These are phyloP conservation scores for Salvelinus alpinus DNA, from an alignment of 2,113 vertebrate genomes.

Conservation along the genomic window DNA sequence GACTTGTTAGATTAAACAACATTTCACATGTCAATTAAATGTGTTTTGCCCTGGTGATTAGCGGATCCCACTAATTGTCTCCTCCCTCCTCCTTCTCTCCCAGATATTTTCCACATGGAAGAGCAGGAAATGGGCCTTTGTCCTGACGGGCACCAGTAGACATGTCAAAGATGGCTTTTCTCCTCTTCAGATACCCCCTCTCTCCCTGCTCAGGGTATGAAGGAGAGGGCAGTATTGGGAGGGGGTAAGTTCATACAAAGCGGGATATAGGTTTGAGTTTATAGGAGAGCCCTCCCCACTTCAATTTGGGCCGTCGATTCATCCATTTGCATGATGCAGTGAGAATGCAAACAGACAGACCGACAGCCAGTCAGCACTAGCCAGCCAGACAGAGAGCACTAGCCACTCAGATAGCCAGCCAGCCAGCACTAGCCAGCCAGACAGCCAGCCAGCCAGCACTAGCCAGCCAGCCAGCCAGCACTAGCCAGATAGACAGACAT, in stretches of 20 bases:
- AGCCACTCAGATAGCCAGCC: too few relatives aligned
- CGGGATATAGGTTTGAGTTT: not conserved
- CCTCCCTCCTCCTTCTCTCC: slow-evolving; percentile 34
- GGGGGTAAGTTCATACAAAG: slow-evolving; percentile 27
- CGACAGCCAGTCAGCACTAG: not conserved
- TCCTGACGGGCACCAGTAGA: slow-evolving; percentile 62
- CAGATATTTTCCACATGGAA: slow-evolving; percentile 77
- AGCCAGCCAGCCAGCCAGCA: not conserved
- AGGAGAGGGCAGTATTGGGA: slow-evolving; percentile 6
- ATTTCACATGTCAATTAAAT: slow-evolving; percentile 80
- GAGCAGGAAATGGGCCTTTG: slow-evolving; percentile 76
- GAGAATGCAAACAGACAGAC: slow-evolving; percentile 24
- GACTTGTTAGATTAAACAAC: slow-evolving; percentile 74
- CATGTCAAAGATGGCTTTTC: slow-evolving; percentile 68
- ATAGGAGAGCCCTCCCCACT: slow-evolving; percentile 12
- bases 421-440: too few relatives aligned
- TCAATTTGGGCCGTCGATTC: not conserved
- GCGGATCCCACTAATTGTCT: slow-evolving; percentile 76
- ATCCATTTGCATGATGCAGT: slow-evolving; percentile 19
- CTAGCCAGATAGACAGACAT: too few relatives aligned
- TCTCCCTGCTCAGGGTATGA: slow-evolving; percentile 30
- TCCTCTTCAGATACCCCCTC: slow-evolving; percentile 47
- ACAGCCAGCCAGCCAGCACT: too few relatives aligned
- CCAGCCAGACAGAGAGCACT: too few relatives aligned
- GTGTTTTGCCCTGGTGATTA: slow-evolving; percentile 75